These are phyloP conservation scores for Catagonus wagneri DNA, from an alignment of 2,113 vertebrate species.

Conservation along the genomic window DNA sequence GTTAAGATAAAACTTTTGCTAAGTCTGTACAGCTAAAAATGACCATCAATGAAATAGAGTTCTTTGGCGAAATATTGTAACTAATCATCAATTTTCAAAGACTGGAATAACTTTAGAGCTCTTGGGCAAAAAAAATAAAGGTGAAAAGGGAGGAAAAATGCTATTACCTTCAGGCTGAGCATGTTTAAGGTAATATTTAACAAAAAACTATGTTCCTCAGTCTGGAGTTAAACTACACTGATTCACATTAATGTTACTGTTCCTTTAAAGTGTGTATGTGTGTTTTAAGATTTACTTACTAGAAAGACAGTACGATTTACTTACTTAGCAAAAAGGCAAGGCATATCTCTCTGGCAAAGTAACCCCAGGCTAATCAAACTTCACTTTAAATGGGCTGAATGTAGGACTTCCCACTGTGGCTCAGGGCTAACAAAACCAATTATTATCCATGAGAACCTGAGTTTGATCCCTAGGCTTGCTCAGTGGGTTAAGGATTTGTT, in stretches of 20 bases:
- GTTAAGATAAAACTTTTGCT: not conserved
- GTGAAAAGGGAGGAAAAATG: not conserved
- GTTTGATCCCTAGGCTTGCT: too few relatives aligned
- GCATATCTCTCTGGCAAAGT: not conserved
- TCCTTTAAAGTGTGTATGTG: not conserved
- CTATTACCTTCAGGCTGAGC: not conserved
- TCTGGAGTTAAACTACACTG: not conserved
- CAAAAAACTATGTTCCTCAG: not conserved
- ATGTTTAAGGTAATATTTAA: not conserved
- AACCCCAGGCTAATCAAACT: not conserved
- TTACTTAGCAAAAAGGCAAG: not conserved
- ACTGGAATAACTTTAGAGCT: not conserved
- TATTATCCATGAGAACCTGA: too few relatives aligned
- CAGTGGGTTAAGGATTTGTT: too few relatives aligned
- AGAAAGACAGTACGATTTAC: not conserved
- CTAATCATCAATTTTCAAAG: not conserved
- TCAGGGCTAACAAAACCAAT: too few relatives aligned
- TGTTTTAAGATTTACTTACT: slow-evolving; percentile 18
- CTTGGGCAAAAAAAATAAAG: not conserved
- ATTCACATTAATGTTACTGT: not conserved
- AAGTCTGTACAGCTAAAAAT: not conserved
- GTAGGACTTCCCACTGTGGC: not conserved
- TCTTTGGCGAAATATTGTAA: not conserved
- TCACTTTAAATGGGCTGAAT: not conserved
- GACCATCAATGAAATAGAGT: not conserved